Evolutionary conservation across 2,797 vertebrate genomes (phyloP), one percentile per base, ranked within the genome.

Genomic region (Periparus ater): DNA sequence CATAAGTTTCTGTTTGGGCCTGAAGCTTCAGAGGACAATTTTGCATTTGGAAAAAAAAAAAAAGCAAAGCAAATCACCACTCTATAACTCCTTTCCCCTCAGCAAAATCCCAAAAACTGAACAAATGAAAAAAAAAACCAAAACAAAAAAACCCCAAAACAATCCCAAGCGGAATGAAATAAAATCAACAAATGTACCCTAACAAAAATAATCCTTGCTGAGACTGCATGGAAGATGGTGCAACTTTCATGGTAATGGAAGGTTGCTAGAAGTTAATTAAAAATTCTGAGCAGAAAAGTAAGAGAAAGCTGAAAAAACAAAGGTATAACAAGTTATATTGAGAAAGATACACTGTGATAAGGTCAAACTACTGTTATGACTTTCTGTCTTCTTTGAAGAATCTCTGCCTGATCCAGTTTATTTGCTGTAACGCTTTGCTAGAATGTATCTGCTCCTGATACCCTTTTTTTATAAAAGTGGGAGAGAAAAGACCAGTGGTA

Each of bases 1-100:
- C 34, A 9, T 40, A 61, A 86, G 32, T 85, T 91, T 85, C 45
- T 94, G 66, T 91, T 86, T 90, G 50, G 79, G 93, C 93, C 87
- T 80, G 55, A 74, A 96, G 87, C 76, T 88, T 88, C 67, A 74
- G 42, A 92, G 40, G 57, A 89, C 10, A 92, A 47, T 71, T 82
- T 88, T 93, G 23, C 25, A 77, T 91, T 90, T 42, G 16, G 76
- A 72, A 73, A 40, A 36, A 36, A 36, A 36, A 77, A n/a, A 10
- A 55, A 42, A n/a, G 5, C 3, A 30, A 36, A 58, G 25, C 5
- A 62, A 48, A 73, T 17, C 15, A 10, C 4, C 6, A 17, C 22
- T 10, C 17, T 8, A 10, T 21, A 44, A 26, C 6, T 26, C 10
- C 13, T 1, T 12, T 4, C 8, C 6, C 4, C 4, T 18, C 4